Conservation (phyloP, 2,797 vertebrate genomes). For the Natrix natrix region DNA sequence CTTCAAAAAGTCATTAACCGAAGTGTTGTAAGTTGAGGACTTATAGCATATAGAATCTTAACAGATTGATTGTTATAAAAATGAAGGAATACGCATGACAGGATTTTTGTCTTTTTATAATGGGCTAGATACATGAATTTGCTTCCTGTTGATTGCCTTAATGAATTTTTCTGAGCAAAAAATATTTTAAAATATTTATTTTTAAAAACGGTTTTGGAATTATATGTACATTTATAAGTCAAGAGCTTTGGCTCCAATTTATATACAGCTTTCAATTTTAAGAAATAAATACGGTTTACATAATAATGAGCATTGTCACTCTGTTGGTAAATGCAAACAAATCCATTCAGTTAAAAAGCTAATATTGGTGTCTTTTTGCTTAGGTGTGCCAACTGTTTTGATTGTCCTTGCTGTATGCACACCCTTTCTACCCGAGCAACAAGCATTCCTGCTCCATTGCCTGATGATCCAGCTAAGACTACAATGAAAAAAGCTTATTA, state of each 20-base stretch:
- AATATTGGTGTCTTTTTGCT: neutral
- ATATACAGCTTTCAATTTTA: neutral
- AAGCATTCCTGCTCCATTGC: constrained; percentile 92
- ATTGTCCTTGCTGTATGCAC: constrained; percentile 99
- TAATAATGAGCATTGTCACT: neutral
- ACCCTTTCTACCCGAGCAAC: constrained; percentile 96
- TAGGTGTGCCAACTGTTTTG: constrained; percentile 98
- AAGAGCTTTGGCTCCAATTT: neutral
- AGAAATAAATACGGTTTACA: neutral
- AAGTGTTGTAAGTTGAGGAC: neutral
- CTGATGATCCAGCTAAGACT: constrained; percentile 95
- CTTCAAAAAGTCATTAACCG: neutral
- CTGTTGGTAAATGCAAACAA: neutral
- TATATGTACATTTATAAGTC: neutral
- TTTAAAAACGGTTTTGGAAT: neutral
- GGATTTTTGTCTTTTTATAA: neutral
- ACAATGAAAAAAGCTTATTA: constrained; percentile 99
- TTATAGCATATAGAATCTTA: neutral
- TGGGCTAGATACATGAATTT: neutral
- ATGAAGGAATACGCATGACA: neutral
- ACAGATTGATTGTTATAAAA: neutral
- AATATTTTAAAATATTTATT: neutral
- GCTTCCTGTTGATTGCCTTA: neutral
- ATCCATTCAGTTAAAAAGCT: neutral
- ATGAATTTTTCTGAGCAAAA: neutral